A percentile compares a stretch with the other conserved stretches of the same genome.
Conservation (phyloP, 1,140 invertebrate species). For the Radopholus similis region DNA sequence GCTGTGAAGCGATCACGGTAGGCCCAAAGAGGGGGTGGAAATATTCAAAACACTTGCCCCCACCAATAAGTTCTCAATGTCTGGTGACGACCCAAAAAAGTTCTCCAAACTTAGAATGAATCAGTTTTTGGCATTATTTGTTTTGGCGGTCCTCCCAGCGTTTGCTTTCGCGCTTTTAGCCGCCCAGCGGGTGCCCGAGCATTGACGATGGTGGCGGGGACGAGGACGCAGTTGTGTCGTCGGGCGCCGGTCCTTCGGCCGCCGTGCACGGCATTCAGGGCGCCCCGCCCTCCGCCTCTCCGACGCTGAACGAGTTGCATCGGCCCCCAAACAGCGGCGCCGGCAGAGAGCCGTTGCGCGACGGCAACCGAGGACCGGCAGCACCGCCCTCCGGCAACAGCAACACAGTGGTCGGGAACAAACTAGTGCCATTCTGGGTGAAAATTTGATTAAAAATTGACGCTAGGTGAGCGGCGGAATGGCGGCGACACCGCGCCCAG, state of each 20-base stretch:
- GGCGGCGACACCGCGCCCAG: not conserved
- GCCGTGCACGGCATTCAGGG: conserved; percentile 4
- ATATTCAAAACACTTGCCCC: too few species aligned
- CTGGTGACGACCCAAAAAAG: too few species aligned
- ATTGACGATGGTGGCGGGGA: conserved; percentile 30
- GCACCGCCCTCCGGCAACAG: too few species aligned
- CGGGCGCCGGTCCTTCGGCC: conserved; percentile 4
- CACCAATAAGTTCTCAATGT: too few species aligned
- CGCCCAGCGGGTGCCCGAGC: conserved; percentile 46
- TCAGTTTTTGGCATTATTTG: not conserved
- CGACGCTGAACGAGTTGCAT: conserved; percentile 1
- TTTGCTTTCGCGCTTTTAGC: conserved; percentile 41
- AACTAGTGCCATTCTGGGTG: too few species aligned
- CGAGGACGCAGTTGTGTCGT: not conserved
- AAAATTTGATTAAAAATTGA: too few species aligned
- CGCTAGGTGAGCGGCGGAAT: not conserved
- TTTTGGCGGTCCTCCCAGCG: not conserved
- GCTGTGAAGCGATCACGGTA: conserved; percentile 51
- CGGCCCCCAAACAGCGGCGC: too few species aligned
- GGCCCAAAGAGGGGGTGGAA: too few species aligned
- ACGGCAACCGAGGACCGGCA: too few species aligned
- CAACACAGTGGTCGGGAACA: too few species aligned
- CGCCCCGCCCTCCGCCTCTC: not conserved
- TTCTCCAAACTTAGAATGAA: too few species aligned
- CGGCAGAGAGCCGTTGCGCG: too few species aligned